Percentiles rank a stretch among this genome's conserved stretches.
Conservation (phyloP, 2,888 invertebrate species). For the Idaea biselata region DNA sequence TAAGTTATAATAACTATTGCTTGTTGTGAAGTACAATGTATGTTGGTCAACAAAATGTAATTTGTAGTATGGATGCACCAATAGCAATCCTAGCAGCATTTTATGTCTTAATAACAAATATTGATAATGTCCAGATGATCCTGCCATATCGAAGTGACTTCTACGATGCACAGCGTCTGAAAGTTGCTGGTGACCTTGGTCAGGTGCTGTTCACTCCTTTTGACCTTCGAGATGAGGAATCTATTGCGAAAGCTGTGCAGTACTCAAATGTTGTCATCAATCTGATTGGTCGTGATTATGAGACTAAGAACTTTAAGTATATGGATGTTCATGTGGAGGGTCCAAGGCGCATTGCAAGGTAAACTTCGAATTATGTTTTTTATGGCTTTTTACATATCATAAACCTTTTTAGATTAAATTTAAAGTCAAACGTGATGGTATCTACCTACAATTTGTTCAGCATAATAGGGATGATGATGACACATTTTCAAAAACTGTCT, state of each 20-base stretch:
- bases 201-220: conserved; percentile 95
- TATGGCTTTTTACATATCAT: not conserved
- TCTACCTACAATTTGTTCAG: too few species aligned
- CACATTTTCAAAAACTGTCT: too few species aligned
- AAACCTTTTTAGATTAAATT: not conserved
- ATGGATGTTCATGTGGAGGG: conserved; percentile 94
- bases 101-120: too few species aligned
- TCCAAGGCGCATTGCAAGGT: conserved; percentile 90
- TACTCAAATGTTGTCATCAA: conserved; percentile 99
- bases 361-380: too few species aligned
- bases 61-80: too few species aligned
- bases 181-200: conserved; percentile 95
- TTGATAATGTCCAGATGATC: conserved; percentile 84
- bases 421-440: too few species aligned
- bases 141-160: conserved; percentile 95
- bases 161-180: conserved; percentile 88
- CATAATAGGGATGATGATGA: too few species aligned
- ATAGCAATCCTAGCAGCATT: too few species aligned
- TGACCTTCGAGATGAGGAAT: conserved; percentile 91
- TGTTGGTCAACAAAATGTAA: too few species aligned
- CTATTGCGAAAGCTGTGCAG: conserved; percentile 90
- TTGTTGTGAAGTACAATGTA: too few species aligned
- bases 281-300: conserved; percentile 93
- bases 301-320: conserved; percentile 94
- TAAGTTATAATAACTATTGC: too few species aligned